Base-by-base conservation (phyloP, 2,888 invertebrate genomes). In the Cerastoderma edule region DNA sequence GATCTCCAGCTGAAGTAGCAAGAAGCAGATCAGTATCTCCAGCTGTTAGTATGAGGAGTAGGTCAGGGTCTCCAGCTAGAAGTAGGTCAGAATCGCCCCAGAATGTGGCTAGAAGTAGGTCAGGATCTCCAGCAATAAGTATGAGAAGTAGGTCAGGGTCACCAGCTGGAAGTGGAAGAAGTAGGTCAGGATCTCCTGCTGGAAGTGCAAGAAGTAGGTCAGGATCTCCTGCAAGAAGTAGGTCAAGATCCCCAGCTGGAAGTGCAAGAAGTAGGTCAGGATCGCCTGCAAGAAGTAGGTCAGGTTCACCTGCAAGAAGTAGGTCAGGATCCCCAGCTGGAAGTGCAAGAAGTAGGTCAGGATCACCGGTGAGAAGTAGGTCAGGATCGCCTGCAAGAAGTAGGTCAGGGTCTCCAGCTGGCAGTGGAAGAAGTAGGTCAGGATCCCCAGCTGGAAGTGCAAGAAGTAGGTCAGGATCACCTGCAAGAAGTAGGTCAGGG, bases 121-220 rank as follows among this genome's bases (percentile, higher is more conserved):
- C 78, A 63, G 50, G 57, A 33, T 66, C 57, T 30, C 39, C 50
- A 27, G 24, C 57, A 53, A 33, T 27, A 67, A 68, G 33, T 44
- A 35, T 72, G 24, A 72, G 67, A 28, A 74, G 68, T 39, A 70
- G 83, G 22, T 83, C 86, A 54, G 77, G 72, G 2, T 80, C 79
- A 33, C 83, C 85, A 35, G 76, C 80, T 5, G 74, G 75, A 32
- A 75, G 76, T 67, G 60, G 68, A 28, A 68, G 80, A 22, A 74
- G 76, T 33, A 56, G 73, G 24, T 69, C 75, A 57, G 57, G 79
- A 67, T 72, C 63, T n/a, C 72, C 27, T 66, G 84, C 71, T 30
- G 80, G 82, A 48, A 60, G 75, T 67, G 50, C 68, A 28, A 67
- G 79, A 46, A 83, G 83, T 53, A 67, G 81, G 19, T 79, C 85